Percentiles rank a stretch among this genome's conserved stretches.
phyloP scores from a whole-genome alignment of 2,113 vertebrate genomes.

The Acanthochromis polyacanthus region DNA sequence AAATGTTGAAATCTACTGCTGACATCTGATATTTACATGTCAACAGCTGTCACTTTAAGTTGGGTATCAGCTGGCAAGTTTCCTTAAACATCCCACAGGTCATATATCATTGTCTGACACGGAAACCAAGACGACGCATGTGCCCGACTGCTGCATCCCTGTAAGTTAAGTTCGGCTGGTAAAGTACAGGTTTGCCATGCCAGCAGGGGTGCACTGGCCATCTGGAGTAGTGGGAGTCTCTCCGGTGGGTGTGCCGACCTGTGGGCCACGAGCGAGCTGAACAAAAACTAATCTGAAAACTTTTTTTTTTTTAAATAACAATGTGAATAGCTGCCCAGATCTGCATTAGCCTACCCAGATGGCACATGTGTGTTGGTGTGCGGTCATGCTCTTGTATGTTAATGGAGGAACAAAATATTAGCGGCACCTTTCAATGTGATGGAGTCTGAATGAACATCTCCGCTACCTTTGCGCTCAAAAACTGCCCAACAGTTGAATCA shows the following conservation, averaged over 20 bases:
- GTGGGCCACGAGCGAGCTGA: constrained; percentile 45
- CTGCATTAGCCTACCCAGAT: constrained; percentile 48
- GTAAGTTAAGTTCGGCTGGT: constrained; percentile 33
- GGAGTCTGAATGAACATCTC: neutral
- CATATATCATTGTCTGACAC: constrained; percentile 12
- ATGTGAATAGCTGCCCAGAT: constrained; percentile 24
- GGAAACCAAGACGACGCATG: constrained; percentile 6
- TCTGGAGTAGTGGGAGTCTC: constrained; percentile 71
- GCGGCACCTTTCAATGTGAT: constrained; percentile 4
- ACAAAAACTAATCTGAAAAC: constrained; percentile 40
- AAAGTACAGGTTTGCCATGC: constrained; percentile 50
- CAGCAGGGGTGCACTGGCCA: constrained; percentile 61
- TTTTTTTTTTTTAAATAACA: constrained; percentile 34
- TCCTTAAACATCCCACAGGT: constrained; percentile 22
- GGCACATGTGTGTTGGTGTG: constrained; percentile 23
- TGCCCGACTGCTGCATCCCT: constrained; percentile 19
- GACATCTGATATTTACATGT: neutral
- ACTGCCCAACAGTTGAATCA: too few relatives aligned
- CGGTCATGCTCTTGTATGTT: constrained; percentile 4
- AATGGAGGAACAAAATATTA: neutral
- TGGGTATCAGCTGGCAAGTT: constrained; percentile 15
- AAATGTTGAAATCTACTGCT: neutral
- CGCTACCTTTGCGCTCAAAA: neutral
- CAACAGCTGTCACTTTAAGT: neutral
- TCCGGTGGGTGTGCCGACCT: constrained; percentile 52